These are phyloP conservation scores for Garra rufa DNA, from an alignment of 2,113 vertebrate genomes.

Conservation along the genomic window DNA sequence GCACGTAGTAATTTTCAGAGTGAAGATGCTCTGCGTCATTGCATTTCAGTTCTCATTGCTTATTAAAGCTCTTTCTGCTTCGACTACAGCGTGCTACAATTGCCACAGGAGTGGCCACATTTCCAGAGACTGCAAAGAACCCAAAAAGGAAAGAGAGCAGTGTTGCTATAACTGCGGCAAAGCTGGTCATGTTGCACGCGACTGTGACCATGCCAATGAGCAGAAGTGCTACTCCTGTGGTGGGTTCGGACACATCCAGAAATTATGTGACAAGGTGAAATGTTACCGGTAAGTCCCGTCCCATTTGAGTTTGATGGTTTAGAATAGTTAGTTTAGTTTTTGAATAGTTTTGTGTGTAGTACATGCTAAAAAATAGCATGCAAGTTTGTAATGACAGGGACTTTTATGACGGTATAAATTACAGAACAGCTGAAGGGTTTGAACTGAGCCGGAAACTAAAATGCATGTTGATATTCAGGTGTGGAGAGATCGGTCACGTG, in stretches of 20 bases:
- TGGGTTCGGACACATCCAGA: conserved; percentile 97
- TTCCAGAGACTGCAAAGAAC: conserved; percentile 99
- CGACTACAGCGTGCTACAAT: conserved; percentile 95
- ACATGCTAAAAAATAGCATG: no score
- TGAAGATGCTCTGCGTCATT: background rate
- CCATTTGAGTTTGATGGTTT: no score
- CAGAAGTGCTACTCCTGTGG: conserved; percentile 99
- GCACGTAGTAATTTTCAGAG: no score
- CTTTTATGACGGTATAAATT: background rate
- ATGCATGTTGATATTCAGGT: conserved; percentile 75
- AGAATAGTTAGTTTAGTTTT: no score
- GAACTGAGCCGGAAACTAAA: background rate
- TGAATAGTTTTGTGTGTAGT: no score
- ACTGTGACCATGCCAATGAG: conserved; percentile 96
- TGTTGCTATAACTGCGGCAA: conserved; percentile 99
- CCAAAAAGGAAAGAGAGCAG: conserved; percentile 95
- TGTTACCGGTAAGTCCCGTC: conserved; percentile 88
- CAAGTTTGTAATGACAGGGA: background rate
- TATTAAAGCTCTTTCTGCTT: background rate
- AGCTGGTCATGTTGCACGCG: conserved; percentile 95
- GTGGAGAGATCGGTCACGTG: conserved; percentile 97
- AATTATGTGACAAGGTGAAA: conserved; percentile 98
- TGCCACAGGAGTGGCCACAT: conserved; percentile 97
- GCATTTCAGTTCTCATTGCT: no score
- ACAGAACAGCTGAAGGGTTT: no score